Evolutionary conservation across 2,113 vertebrate species (phyloP), one percentile per base, ranked within the genome.

Genomic region (Ptyas mucosa): DNA sequence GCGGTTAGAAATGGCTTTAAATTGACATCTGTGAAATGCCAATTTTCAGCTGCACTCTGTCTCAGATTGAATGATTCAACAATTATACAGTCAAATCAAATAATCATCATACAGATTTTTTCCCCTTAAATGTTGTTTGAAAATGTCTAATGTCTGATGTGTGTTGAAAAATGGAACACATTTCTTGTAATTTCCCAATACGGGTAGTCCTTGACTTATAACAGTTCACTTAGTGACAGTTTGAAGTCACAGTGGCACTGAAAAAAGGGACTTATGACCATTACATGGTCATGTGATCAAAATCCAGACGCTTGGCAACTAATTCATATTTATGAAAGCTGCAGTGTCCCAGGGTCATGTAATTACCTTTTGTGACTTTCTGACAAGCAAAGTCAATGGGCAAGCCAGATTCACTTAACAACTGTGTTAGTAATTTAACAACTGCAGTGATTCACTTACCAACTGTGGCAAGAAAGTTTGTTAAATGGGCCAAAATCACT

Each of bases 1-100:
- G 95, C n/a, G 75, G 94, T 94, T 95, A 97, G 95, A 7, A 1
- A 5, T 20, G 54, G 54, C 90, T 95, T 93, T n/a, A 96, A 96
- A 94, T 5, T 89, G 92, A 93, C 94, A 95, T 95, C 90, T 92
- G 29, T 92, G 85, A 96, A 96, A 96, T 94, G 93, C 92, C 94
- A 88, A 94, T 96, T 96, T 90, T 49, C 39, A 95, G 54, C 53
- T 92, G 24, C 11, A 52, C 21, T 93, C 1, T 52, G 53, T 89
- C 64, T 96, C 93, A 61, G 91, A 93, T 89, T 55, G 92, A 96
- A 96, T 91, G 5, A 92, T 53, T 96, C 92, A 55, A 96, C 91
- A 24, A 39, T 87, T 95, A 81, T 43, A 69, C 2, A 61, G 91
- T 58, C 85, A 94, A 94, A 96, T 92, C 85, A 93, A 97, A 94